A percentile compares a stretch with the other conserved stretches of the same genome.
These are phyloP conservation scores for Anneissia japonica DNA, from an alignment of 35 echinoderm and acorn worm genomes.

Conservation along the genomic window DNA sequence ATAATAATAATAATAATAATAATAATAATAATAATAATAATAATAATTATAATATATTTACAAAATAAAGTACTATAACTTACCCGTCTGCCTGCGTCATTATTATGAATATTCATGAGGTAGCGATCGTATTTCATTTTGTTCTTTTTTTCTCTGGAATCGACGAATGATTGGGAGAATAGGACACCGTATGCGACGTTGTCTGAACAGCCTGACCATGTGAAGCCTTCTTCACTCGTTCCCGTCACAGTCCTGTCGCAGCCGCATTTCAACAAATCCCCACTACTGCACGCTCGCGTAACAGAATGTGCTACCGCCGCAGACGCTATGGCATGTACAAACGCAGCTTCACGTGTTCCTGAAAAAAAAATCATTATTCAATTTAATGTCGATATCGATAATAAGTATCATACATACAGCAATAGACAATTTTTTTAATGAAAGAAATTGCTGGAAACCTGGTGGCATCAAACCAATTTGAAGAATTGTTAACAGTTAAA, in stretches of 20 bases:
- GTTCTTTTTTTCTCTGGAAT: constrained; percentile 71
- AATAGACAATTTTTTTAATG: no score
- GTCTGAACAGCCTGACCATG: constrained; percentile 91
- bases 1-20: no score
- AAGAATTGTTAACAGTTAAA: no score
- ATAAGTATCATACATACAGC: no score
- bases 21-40: no score
- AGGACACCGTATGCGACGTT: constrained; percentile 77
- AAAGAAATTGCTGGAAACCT: no score
- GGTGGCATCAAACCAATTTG: no score
- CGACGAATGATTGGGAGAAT: constrained; percentile 87
- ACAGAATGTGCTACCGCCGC: constrained; percentile 82
- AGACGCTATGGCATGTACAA: constrained; percentile 78
- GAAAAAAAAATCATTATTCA: constrained; percentile 19
- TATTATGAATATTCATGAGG: constrained; percentile 98
- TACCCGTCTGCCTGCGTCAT: constrained; percentile 91
- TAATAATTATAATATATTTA: no score
- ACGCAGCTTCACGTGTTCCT: constrained; percentile 94
- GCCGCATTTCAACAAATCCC: constrained; percentile 73
- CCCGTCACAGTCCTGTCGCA: constrained; percentile 82
- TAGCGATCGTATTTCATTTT: constrained; percentile 47
- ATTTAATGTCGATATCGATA: no score
- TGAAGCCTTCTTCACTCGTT: constrained; percentile 67
- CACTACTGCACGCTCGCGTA: constrained; percentile 82
- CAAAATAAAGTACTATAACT: no score